phyloP scores from a whole-genome alignment of 2,797 vertebrate species.

The Cynodonichthys magdalenae region DNA sequence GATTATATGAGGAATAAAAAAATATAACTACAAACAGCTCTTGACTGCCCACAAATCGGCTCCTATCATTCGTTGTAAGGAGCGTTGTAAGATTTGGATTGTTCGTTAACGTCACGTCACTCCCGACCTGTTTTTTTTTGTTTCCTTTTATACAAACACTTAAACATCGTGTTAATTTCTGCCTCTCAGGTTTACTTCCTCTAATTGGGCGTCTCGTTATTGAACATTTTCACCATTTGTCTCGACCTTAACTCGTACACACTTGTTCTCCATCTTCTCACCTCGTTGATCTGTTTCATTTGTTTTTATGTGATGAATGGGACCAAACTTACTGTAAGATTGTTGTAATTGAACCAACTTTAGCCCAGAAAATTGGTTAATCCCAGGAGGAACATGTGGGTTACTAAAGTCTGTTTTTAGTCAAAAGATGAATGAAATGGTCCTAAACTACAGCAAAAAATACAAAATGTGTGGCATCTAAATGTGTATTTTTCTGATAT shows the following conservation, averaged over 20 bases:
- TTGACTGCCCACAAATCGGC: too few species aligned
- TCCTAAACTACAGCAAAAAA: neutral
- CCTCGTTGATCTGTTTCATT: constrained; percentile 11
- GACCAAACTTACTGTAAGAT: constrained; percentile 30
- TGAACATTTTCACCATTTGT: constrained; percentile 1
- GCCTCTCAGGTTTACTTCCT: constrained; percentile 19
- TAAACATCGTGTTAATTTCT: neutral
- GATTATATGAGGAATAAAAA: too few species aligned
- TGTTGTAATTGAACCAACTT: constrained; percentile 51
- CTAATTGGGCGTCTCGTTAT: constrained; percentile 56
- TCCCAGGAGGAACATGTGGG: constrained; percentile 68
- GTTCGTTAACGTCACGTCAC: too few species aligned
- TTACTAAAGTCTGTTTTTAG: constrained; percentile 62
- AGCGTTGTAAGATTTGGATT: too few species aligned
- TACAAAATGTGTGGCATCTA: neutral
- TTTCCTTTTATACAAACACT: too few species aligned
- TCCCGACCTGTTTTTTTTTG: too few species aligned
- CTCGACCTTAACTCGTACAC: neutral
- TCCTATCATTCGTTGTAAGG: too few species aligned
- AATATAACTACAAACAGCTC: too few species aligned
- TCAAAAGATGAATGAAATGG: constrained; percentile 24
- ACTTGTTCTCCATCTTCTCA: constrained; percentile 6
- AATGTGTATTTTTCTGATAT: neutral
- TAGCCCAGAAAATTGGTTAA: constrained; percentile 54
- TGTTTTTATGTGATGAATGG: constrained; percentile 53